Evolutionary conservation across 2,797 vertebrate species (phyloP), one percentile per base, ranked within the genome.

Genomic region (Florisuga fusca): DNA sequence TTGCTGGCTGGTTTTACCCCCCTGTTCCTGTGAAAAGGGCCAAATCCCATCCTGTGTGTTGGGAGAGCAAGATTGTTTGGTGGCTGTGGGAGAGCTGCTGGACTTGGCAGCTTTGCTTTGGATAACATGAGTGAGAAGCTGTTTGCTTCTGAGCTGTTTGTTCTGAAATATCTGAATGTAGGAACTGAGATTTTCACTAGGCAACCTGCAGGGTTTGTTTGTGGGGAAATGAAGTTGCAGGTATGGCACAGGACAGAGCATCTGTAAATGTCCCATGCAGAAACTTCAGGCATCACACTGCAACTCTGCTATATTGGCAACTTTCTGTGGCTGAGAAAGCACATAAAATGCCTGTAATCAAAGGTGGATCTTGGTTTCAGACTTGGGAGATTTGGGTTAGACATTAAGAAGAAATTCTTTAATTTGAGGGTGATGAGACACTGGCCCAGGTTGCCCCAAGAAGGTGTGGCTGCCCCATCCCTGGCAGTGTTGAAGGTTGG

Each of bases 81-180:
- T 69, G 58, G 22, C 55, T 53, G 36, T 15, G 62, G 74, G 84
- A 74, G 66, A 89, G 77, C 77, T 63, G 57, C 82, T 85, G 77
- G 27, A 19, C 43, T 34, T 27, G 81, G 64, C 64, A 41, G 36
- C 3, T 36, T 57, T 0, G 0, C 33, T 71, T 36, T 46, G 0
- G 0, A 7, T 75, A 36, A 16, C 0, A 1, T 1, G 31, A 23
- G 43, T 2, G 69, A 82, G 71, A 22, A 2, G 8, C 46, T 0
- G 0, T 53, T 55, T 20, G 27, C 57, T 45, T 41, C 67, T 0
- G 25, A 64, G 50, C 0, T 29, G 27, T 63, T 80, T 80, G 43
- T 26, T 87, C 25, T 34, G 62, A 78, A 94, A 41, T 53, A 45
- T 2, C 81, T 84, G 69, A 59, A 43, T 73, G 73, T 23, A 55